phyloP scores from a whole-genome alignment of 2,888 invertebrate species.

The Cryptus viduatorius region DNA sequence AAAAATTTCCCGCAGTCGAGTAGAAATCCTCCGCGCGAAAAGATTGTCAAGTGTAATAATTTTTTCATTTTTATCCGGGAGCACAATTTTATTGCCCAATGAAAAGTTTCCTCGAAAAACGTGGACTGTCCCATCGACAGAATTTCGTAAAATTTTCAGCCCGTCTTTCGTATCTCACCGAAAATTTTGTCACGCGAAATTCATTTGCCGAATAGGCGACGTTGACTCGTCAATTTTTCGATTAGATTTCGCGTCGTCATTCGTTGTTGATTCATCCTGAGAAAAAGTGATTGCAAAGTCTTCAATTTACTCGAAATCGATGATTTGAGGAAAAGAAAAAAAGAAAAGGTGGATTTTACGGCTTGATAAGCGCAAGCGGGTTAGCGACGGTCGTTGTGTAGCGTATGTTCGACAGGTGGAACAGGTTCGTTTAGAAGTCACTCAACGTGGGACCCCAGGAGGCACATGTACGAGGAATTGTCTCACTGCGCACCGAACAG shows the following conservation, averaged over 20 bases:
- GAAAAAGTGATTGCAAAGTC: neutral
- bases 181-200: no score
- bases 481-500: constrained; percentile 87
- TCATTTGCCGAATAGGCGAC: no score
- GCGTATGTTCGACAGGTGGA: constrained; percentile 83
- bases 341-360: constrained; percentile 51
- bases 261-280: neutral
- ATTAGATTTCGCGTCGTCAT: neutral
- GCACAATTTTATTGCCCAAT: no score
- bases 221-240: neutral
- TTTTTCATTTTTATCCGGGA: neutral
- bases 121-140: no score
- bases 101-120: no score
- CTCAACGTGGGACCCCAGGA: constrained; percentile 95
- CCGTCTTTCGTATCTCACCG: no score
- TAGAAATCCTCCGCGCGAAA: neutral
- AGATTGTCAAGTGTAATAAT: neutral
- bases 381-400: constrained; percentile 82
- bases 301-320: constrained; percentile 15
- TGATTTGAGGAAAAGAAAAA: constrained; percentile 32
- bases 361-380: constrained; percentile 82
- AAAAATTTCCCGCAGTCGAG: neutral
- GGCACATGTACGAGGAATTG: constrained; percentile 96
- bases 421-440: constrained; percentile 86
- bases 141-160: no score